Evolutionary conservation across 2,888 invertebrate genomes (phyloP), one percentile per base, ranked within the genome.

Genomic region (Eupithecia vulgata): DNA sequence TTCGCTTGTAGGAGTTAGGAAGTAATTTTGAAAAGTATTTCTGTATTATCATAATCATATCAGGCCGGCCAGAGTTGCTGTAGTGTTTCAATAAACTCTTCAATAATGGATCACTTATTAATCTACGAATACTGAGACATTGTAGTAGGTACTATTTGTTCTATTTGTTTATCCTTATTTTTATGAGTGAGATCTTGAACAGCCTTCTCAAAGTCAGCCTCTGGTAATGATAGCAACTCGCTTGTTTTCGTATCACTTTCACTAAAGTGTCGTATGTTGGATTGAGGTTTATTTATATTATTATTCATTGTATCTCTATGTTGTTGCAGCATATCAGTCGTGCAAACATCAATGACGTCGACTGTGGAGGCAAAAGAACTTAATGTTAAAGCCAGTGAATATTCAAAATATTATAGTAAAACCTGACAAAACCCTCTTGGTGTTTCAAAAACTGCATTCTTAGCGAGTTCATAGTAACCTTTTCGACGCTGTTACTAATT

Each of bases 341-440:
- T 94, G 81, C 95, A 95, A 30, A 90, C 86, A 81, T 96, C 96
- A 40, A 95, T 84, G 7, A 88, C 87, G 82, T 95, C 95, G 42
- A 94, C 78, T 15, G 93, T 91, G 0, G 95, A 92, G 34, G 87
- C 83, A 69, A 83, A 86, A 71, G 80, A 86, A 70, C 80, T 77
- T 64, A 72, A 82, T 40, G 84, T 81, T n/a, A 81, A 30, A 78
- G 72, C 71, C 76, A 81, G 48, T 84, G 80, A 71, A 80, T 77
- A 74, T 81, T 79, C 52, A 85, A 80, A 40, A 84, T 76, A 72
- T 80, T 84, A 30, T 78, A 81, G 21, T 88, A 67, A 48, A 85
- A 76, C 66, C 81, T 81, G 45, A 84, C 70, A 65, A 85, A 83
- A 40, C 79, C 81, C n/a, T 82, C 66, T 73, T 85, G 76, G 59